Evolutionary conservation across 2,797 vertebrate genomes (phyloP), one percentile per base, ranked within the genome.

Genomic region (Sylvia borin): DNA sequence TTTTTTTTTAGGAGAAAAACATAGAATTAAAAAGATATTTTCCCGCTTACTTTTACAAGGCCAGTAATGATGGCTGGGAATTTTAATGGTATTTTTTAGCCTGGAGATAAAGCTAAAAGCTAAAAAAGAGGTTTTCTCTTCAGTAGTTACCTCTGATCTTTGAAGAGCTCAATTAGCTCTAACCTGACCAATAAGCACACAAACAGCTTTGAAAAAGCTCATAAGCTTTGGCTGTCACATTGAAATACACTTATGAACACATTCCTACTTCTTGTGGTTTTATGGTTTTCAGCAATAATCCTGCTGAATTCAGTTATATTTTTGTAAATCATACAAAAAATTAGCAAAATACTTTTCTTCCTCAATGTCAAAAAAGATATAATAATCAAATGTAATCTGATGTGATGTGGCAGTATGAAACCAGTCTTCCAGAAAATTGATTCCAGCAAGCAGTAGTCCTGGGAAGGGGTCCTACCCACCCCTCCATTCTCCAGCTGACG

Each of bases 361-460:
- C 76, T 74, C 88, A 78, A 85, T 66, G 85, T 88, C 38, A 10
- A 24, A 87, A 87, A 94, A 91, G 54, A 90, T 78, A 94, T 10
- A 72, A 75, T 60, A 87, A 89, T 89, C 61, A 94, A 89, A 80
- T 11, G 4, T 83, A 93, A 93, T 77, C 81, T 96, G 81, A 89
- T 62, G 57, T 85, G 86, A 89, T 67, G 25, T 89, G 75, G 40
- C 72, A 76, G 78, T 67, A 61, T 42, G 47, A 95, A 95, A 83
- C n/a, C 61, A 93, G 45, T 55, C 81, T 91, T 95, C 61, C 61
- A 87, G 75, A 92, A 96, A 97, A 97, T 58, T 87, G 65, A 88
- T 95, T 95, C 85, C 86, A 92, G 75, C 72, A 91, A 92, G 88
- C 21, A 81, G 82, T 84, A 90, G 93, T 91, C 54, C 73, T 81